phyloP scores from a whole-genome alignment of 2,113 vertebrate species.

The Periophthalmodon schlosseri region DNA sequence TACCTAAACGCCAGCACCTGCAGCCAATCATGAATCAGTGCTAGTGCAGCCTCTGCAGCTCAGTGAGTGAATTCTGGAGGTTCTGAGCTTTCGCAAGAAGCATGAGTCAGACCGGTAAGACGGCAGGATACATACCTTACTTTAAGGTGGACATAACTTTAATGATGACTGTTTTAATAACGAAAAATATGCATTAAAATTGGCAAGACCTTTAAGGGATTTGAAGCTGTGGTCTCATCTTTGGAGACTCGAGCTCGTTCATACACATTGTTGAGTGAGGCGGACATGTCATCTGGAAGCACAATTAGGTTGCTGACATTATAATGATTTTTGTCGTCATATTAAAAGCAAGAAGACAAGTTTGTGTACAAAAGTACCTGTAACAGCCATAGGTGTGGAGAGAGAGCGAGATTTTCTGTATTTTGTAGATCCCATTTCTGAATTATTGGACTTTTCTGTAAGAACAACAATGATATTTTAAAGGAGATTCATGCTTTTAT shows the following conservation, averaged over 20 bases:
- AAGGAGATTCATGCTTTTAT: not conserved
- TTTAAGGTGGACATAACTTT: too few relatives aligned
- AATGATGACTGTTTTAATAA: too few relatives aligned
- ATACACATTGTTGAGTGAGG: conserved; percentile 73
- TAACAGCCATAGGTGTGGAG: conserved; percentile 69
- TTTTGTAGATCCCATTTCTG: conserved; percentile 57
- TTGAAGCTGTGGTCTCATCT: conserved; percentile 59
- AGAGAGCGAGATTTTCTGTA: conserved; percentile 76
- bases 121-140: too few relatives aligned
- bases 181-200: too few relatives aligned
- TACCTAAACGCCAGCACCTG: too few relatives aligned
- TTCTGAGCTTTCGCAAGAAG: too few relatives aligned
- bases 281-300: conserved; percentile 55
- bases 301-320: conserved; percentile 7
- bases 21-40: too few relatives aligned
- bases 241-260: conserved; percentile 65
- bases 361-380: conserved; percentile 20
- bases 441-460: conserved; percentile 66
- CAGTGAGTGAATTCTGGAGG: too few relatives aligned
- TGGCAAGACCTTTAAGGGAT: conserved; percentile 53
- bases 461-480: not conserved
- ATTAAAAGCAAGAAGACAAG: not conserved
- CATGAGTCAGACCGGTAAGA: too few relatives aligned
- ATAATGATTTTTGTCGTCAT: not conserved
- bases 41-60: too few relatives aligned